Evolutionary conservation across 2,888 invertebrate genomes (phyloP).

Genomic region (Drosophila parthenogenetica): DNA sequence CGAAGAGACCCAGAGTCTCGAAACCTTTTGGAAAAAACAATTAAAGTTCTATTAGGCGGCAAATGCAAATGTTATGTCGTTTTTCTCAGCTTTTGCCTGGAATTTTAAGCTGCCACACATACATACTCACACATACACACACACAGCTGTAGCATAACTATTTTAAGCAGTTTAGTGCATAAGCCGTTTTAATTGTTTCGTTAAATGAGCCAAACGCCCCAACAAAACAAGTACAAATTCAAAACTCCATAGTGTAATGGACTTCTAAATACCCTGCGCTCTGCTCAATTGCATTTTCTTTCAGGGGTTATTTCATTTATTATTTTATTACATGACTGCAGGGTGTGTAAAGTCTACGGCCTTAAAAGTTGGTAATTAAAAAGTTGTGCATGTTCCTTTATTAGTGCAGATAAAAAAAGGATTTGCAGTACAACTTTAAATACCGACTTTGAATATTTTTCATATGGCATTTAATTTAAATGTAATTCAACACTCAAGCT

Average conservation of each 20-base stretch:
- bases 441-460: slow-evolving; percentile 14
- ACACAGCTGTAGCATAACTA: slow-evolving; percentile 66
- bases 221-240: slow-evolving; percentile 6
- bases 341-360: slow-evolving; percentile 15
- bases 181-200: slow-evolving; percentile 78
- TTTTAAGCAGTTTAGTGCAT: slow-evolving; percentile 71
- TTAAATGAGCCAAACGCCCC: slow-evolving; percentile 67
- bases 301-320: no score
- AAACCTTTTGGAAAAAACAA: slow-evolving; percentile 54
- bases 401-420: slow-evolving; percentile 50
- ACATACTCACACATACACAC: slow-evolving; percentile 10
- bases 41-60: slow-evolving; percentile 79
- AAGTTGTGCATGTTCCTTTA: slow-evolving; percentile 60
- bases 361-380: slow-evolving; percentile 53
- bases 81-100: slow-evolving; percentile 36
- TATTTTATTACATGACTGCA: no score
- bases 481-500: slow-evolving; percentile 8
- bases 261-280: slow-evolving; percentile 1
- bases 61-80: slow-evolving; percentile 66
- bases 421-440: slow-evolving; percentile 28
- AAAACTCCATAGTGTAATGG: background rate
- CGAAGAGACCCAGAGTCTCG: background rate
- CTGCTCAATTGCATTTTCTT: no score
- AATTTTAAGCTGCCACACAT: slow-evolving; percentile 45
- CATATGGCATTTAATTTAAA: slow-evolving; percentile 14